Percentiles rank a stretch among this genome's conserved stretches.
Conservation (phyloP, 1,140 invertebrate species). For the Heliothis subflexa region DNA sequence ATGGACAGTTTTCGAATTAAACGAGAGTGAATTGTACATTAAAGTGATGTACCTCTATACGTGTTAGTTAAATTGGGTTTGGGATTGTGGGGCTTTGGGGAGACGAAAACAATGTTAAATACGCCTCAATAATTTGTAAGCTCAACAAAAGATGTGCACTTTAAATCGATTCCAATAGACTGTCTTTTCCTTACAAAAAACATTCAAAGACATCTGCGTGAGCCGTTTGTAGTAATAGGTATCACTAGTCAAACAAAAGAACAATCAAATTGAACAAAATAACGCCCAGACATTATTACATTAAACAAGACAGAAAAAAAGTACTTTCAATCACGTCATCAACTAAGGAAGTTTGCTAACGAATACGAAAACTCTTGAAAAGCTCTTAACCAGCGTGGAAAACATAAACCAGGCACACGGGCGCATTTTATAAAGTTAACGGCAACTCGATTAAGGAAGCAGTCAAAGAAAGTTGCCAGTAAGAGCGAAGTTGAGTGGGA, state of each 20-base stretch:
- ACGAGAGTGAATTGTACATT: not conserved
- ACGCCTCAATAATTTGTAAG: no score
- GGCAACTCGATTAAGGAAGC: slow-evolving; percentile 74
- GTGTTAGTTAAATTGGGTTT: no score
- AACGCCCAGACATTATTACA: slow-evolving; percentile 21
- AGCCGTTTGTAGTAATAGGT: no score
- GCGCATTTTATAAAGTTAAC: slow-evolving; percentile 80
- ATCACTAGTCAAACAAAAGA: not conserved
- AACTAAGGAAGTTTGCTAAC: slow-evolving; percentile 60
- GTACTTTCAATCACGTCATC: slow-evolving; percentile 54
- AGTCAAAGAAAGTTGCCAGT: slow-evolving; percentile 68
- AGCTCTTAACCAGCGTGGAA: slow-evolving; percentile 71
- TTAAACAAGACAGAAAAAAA: slow-evolving; percentile 25
- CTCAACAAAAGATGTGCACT: no score
- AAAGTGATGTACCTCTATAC: no score
- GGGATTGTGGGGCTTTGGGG: no score
- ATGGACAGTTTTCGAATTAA: slow-evolving; percentile 3
- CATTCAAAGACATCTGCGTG: no score
- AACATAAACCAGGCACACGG: slow-evolving; percentile 75
- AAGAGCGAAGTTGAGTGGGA: slow-evolving; percentile 61
- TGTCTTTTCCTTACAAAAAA: no score
- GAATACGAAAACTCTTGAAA: slow-evolving; percentile 69
- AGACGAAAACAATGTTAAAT: no score
- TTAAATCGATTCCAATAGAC: no score
- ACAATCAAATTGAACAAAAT: not conserved